These are phyloP conservation scores for Aramus guarauna DNA, from an alignment of 2,113 vertebrate species.

Conservation along the genomic window DNA sequence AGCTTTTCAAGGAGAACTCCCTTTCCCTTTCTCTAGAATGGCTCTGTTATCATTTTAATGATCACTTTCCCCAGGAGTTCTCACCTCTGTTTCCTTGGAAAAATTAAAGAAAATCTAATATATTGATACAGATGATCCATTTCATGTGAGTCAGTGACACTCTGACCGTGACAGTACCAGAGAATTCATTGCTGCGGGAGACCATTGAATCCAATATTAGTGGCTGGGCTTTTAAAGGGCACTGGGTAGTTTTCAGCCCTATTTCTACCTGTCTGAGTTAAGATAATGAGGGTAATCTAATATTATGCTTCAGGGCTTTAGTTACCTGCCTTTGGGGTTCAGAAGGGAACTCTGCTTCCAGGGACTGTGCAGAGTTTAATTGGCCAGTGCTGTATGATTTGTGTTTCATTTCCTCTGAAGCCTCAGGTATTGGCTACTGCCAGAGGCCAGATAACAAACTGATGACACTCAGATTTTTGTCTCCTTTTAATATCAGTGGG, in stretches of 20 bases:
- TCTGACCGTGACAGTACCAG: background rate
- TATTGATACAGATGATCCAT: slow-evolving; percentile 12
- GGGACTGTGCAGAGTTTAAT: slow-evolving; percentile 28
- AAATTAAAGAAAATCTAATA: slow-evolving; percentile 20
- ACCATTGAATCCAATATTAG: background rate
- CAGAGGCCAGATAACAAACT: slow-evolving; percentile 18
- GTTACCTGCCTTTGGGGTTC: slow-evolving; percentile 2
- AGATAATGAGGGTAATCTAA: slow-evolving; percentile 49
- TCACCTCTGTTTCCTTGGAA: slow-evolving; percentile 25
- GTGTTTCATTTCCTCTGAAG: background rate
- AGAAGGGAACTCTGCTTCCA: slow-evolving; percentile 5
- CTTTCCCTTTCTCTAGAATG: background rate
- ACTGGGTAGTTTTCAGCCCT: background rate
- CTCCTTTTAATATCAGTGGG: background rate
- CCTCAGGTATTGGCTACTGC: background rate
- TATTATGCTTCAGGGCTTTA: slow-evolving; percentile 35
- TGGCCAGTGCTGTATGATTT: slow-evolving; percentile 14
- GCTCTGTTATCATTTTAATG: slow-evolving; percentile 8
- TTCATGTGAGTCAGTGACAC: background rate
- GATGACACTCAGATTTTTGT: background rate
- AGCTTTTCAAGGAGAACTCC: background rate
- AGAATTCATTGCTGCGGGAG: slow-evolving; percentile 15
- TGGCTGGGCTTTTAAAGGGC: background rate
- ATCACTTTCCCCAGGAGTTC: background rate
- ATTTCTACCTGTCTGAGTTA: slow-evolving; percentile 18